These are phyloP conservation scores for Dicrurus megarhynchus DNA, from an alignment of 2,113 vertebrate species.

Conservation along the genomic window DNA sequence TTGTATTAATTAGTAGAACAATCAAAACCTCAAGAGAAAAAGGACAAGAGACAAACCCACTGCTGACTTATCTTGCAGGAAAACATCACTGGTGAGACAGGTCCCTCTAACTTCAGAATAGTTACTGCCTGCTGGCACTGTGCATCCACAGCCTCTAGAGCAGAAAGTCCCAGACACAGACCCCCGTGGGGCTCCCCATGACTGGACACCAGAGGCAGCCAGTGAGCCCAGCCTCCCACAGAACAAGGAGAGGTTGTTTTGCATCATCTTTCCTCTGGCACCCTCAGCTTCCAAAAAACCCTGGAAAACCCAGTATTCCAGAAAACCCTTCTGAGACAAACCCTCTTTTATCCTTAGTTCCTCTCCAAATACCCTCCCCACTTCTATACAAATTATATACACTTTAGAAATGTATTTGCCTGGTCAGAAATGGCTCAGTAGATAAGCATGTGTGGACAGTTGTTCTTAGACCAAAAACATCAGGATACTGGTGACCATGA, in stretches of 20 bases:
- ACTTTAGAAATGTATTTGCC: not conserved
- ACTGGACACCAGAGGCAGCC: not conserved
- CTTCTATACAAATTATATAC: not conserved
- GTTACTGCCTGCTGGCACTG: not conserved
- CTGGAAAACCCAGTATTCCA: not conserved
- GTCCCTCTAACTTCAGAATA: not conserved
- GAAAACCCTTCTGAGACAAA: not conserved
- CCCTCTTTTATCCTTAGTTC: not conserved
- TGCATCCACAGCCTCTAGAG: not conserved
- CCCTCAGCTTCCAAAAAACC: not conserved
- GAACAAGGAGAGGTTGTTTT: not conserved
- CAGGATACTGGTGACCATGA: not conserved
- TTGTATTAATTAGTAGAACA: not conserved
- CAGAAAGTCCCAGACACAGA: not conserved
- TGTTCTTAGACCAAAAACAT: not conserved
- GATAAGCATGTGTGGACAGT: rapidly evolving
- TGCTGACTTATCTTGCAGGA: not conserved
- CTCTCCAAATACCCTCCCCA: not conserved
- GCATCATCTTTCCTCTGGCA: not conserved
- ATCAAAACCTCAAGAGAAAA: not conserved
- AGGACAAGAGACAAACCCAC: not conserved
- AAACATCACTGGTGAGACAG: not conserved
- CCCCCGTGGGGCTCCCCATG: rapidly evolving
- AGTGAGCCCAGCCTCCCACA: not conserved
- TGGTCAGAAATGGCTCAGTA: not conserved